Percentiles rank a stretch among this genome's conserved stretches.
Evolutionary conservation across 64 coral and sea anemone genomes (phyloP).

Genomic region (Montipora capricornis): DNA sequence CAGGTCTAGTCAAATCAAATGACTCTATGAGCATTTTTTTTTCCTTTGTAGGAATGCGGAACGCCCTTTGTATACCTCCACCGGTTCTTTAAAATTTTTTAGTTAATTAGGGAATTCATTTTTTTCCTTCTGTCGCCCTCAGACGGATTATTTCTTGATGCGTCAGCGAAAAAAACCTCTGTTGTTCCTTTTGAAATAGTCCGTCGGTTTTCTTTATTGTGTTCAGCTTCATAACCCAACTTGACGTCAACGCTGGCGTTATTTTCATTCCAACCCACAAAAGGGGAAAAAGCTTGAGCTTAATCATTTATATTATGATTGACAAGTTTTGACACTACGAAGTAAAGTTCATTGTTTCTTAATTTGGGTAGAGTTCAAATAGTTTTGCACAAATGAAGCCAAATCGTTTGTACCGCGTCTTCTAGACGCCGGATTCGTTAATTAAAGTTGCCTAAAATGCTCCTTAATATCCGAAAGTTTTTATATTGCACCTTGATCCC

Average conservation of each 20-base stretch:
- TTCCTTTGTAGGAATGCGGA: not conserved
- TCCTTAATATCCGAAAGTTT: too few species aligned
- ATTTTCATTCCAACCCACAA: not conserved
- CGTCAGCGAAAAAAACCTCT: not conserved
- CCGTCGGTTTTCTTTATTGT: not conserved
- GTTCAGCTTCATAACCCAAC: not conserved
- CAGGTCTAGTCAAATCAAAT: too few species aligned
- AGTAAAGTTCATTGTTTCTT: not conserved
- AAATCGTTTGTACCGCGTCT: not conserved
- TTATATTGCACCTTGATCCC: too few species aligned
- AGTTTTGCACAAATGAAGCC: not conserved
- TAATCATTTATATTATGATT: not conserved
- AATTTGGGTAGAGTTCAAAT: not conserved
- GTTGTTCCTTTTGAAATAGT: not conserved
- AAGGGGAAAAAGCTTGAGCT: too few species aligned
- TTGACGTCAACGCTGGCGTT: slow-evolving; percentile 9
- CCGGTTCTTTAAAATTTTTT: not conserved
- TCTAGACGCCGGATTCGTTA: not conserved
- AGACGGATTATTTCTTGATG: not conserved
- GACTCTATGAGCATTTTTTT: not conserved
- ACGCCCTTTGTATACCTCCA: not conserved
- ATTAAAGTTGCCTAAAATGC: too few species aligned
- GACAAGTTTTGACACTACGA: slow-evolving; percentile 1
- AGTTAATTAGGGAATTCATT: not conserved
- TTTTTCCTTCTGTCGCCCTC: not conserved